A percentile compares a stretch with the other conserved stretches of the same genome.
Conservation (phyloP, 2,888 invertebrate species). For the Epinotia ramella region DNA sequence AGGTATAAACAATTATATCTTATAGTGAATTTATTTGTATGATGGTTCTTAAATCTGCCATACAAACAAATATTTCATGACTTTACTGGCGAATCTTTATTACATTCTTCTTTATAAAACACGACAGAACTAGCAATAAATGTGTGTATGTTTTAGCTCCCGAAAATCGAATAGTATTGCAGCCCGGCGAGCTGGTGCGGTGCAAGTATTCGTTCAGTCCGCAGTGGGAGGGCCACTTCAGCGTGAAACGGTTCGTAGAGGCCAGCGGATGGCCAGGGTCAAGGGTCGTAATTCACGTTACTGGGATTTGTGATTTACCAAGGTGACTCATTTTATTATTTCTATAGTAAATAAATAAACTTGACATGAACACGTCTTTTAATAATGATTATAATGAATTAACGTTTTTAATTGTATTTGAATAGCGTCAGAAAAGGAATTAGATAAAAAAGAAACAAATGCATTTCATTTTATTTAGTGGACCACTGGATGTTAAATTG, state of each 20-base stretch:
- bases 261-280: constrained; percentile 80
- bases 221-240: constrained; percentile 71
- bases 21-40: too few species aligned
- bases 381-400: too few species aligned
- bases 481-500: neutral
- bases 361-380: neutral
- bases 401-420: neutral
- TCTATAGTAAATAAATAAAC: neutral
- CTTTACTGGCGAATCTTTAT: too few species aligned
- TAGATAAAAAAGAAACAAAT: neutral
- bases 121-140: neutral
- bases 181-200: constrained; percentile 74
- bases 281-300: constrained; percentile 67
- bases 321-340: constrained; percentile 59
- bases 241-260: constrained; percentile 74
- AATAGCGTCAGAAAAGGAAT: neutral
- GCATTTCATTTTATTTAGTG: neutral
- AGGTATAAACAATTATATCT: constrained; percentile 25
- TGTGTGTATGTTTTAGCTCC: constrained; percentile 53
- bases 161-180: constrained; percentile 63
- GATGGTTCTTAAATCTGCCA: too few species aligned
- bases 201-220: constrained; percentile 80
- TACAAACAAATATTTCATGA: too few species aligned
- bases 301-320: constrained; percentile 76
- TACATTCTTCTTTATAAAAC: too few species aligned